These are phyloP conservation scores for Bagarius yarrelli DNA, from an alignment of 2,113 vertebrate species.

Conservation along the genomic window DNA sequence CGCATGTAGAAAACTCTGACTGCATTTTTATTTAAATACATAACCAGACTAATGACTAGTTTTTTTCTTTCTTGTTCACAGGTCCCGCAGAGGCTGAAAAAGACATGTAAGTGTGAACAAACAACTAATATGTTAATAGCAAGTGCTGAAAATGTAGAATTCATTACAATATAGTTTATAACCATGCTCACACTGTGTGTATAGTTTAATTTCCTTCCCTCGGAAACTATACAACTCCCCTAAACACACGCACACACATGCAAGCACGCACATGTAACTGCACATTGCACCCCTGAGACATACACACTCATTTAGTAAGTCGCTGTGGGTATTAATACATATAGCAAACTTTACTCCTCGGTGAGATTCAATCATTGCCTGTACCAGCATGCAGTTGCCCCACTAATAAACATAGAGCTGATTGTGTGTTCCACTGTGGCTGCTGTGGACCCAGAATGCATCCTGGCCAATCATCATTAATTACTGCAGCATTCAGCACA, in stretches of 20 bases:
- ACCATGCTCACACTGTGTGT: too few species aligned
- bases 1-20: not conserved
- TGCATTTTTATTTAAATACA: too few species aligned
- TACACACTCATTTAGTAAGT: constrained; percentile 2
- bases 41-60: constrained; percentile 7
- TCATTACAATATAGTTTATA: too few species aligned
- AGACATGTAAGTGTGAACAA: constrained; percentile 83
- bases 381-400: constrained; percentile 1
- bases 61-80: constrained; percentile 59
- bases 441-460: constrained; percentile 34
- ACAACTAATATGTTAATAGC: not conserved
- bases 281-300: constrained; percentile 2
- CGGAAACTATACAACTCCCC: not conserved
- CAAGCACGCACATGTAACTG: not conserved
- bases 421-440: constrained; percentile 17
- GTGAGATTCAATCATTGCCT: constrained; percentile 26
- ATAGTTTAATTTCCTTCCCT: not conserved
- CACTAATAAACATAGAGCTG: not conserved
- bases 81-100: constrained; percentile 84
- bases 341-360: not conserved
- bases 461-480: constrained; percentile 34
- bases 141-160: not conserved
- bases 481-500: constrained; percentile 13
- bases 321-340: constrained; percentile 14
- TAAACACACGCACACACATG: not conserved